phyloP scores from a whole-genome alignment of 2,888 invertebrate genomes.

The Drosophila hawaiiensis region DNA sequence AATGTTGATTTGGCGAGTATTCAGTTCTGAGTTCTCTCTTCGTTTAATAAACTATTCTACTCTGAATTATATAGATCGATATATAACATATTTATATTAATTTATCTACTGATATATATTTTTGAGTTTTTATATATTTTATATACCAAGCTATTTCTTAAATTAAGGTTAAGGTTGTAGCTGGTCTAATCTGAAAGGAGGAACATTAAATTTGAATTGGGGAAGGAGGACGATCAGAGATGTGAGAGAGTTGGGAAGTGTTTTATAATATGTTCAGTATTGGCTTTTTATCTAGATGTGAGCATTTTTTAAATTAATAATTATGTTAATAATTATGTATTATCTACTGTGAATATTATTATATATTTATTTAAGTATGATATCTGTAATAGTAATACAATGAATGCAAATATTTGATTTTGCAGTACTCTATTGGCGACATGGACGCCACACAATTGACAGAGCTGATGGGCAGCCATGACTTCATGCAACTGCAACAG shows the following conservation, averaged over 20 bases:
- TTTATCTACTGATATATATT: not conserved
- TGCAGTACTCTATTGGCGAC: constrained; percentile 37
- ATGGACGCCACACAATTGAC: constrained; percentile 80
- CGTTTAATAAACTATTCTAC: not conserved
- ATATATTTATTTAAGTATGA: not conserved
- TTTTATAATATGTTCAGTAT: not conserved
- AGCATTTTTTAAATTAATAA: not conserved
- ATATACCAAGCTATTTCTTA: not conserved
- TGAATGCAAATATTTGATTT: not conserved
- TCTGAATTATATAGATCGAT: not conserved
- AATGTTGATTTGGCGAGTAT: not conserved
- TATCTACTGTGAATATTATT: no score
- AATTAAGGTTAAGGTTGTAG: not conserved
- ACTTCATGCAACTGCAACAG: constrained; percentile 79
- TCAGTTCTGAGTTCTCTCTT: not conserved
- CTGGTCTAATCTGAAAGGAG: no score
- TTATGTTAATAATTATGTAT: not conserved
- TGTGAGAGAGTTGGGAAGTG: not conserved
- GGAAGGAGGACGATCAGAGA: not conserved
- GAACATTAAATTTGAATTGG: not conserved
- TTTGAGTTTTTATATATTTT: not conserved
- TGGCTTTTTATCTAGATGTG: not conserved
- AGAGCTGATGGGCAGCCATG: constrained; percentile 77
- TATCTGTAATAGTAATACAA: not conserved
- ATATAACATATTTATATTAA: not conserved